Evolutionary conservation across 2,888 invertebrate species (phyloP).

Genomic region (Dexiosoma caninum): DNA sequence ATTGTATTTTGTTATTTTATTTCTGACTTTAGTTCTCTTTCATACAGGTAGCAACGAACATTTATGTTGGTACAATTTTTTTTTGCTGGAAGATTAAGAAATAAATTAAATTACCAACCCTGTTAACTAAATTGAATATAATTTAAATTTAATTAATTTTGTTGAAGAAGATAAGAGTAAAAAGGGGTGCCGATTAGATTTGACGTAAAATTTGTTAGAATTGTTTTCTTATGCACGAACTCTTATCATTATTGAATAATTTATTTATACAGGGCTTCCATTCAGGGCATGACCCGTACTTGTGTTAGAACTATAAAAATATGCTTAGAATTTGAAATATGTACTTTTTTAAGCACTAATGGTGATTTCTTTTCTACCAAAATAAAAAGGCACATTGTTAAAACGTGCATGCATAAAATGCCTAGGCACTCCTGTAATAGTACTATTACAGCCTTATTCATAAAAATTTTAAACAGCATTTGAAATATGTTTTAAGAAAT

Average conservation of each 20-base stretch:
- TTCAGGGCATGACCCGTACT: too few species aligned
- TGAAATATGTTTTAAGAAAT: too few species aligned
- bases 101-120: constrained; percentile 32
- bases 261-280: background rate
- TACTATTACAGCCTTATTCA: too few species aligned
- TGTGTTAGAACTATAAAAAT: too few species aligned
- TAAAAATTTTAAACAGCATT: too few species aligned
- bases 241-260: background rate
- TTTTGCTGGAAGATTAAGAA: constrained; percentile 40
- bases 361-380: too few species aligned
- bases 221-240: background rate
- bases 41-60: constrained; percentile 44
- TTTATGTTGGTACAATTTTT: background rate
- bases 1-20: constrained; percentile 2
- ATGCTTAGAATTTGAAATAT: too few species aligned
- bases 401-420: too few species aligned
- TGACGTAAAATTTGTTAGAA: background rate
- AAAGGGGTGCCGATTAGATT: background rate
- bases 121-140: constrained; percentile 57
- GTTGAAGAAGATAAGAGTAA: constrained; percentile 4
- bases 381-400: too few species aligned
- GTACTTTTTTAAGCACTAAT: too few species aligned
- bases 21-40: background rate
- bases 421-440: too few species aligned
- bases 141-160: constrained; percentile 62